Evolutionary conservation across 1,140 invertebrate genomes (phyloP).

Genomic region (Drosophila yakuba): DNA sequence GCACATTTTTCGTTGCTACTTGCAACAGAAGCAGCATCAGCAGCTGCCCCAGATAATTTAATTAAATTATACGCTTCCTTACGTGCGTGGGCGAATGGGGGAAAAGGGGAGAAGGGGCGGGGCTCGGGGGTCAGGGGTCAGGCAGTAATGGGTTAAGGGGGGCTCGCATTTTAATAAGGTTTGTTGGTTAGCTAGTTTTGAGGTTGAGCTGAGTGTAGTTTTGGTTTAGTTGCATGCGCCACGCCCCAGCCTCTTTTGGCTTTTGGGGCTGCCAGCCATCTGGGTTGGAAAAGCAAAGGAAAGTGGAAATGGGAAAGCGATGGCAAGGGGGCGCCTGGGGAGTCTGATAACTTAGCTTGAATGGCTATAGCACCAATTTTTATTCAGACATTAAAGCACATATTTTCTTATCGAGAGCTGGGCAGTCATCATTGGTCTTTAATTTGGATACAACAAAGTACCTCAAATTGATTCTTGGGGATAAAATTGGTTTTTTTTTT

Average conservation of each 20-base stretch:
- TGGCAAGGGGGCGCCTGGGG: neutral
- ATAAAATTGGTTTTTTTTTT: too few relatives aligned
- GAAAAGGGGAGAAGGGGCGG: neutral
- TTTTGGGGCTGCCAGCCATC: slow-evolving; percentile 60
- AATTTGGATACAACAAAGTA: too few relatives aligned
- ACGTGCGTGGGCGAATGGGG: slow-evolving; percentile 48
- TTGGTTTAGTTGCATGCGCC: slow-evolving; percentile 71
- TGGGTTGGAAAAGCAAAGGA: slow-evolving; percentile 58
- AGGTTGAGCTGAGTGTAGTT: slow-evolving; percentile 81
- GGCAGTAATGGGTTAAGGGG: slow-evolving; percentile 58
- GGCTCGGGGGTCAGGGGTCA: slow-evolving; percentile 1
- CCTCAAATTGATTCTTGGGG: too few relatives aligned
- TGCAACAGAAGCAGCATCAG: slow-evolving; percentile 59
- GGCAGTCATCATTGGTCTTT: neutral
- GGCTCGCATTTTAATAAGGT: slow-evolving; percentile 77
- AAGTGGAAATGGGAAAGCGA: slow-evolving; percentile 3
- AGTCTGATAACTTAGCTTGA: neutral
- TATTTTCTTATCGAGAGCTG: too few relatives aligned
- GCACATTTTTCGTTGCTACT: slow-evolving; percentile 79
- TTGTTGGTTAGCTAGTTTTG: slow-evolving; percentile 81
- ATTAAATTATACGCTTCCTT: slow-evolving; percentile 83
- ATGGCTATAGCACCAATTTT: slow-evolving; percentile 4
- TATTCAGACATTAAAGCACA: neutral
- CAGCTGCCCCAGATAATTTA: slow-evolving; percentile 79
- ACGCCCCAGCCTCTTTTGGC: slow-evolving; percentile 50